A percentile compares a stretch with the other conserved stretches of the same genome.
These are phyloP conservation scores for Alectura lathami DNA, from an alignment of 2,113 vertebrate genomes.

Conservation along the genomic window DNA sequence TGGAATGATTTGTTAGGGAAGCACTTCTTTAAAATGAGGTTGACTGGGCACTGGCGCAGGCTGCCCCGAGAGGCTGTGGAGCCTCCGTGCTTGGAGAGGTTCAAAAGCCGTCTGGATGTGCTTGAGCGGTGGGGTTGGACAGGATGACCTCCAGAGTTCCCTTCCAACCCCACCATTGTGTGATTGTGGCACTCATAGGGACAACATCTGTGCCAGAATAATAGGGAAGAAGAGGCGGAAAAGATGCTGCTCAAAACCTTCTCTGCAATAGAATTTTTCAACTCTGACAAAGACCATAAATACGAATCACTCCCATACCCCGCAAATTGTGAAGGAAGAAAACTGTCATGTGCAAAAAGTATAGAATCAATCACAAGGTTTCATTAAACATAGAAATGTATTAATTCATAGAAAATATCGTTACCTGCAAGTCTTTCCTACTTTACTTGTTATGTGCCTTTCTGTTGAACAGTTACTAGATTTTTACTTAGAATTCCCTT, in stretches of 20 bases:
- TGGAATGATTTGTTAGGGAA: not conserved
- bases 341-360: not conserved
- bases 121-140: not conserved
- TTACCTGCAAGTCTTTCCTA: not conserved
- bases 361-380: not conserved
- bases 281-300: not conserved
- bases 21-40: not conserved
- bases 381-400: not conserved
- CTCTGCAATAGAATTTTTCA: not conserved
- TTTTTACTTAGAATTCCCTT: not conserved
- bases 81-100: not conserved
- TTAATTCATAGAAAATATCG: not conserved
- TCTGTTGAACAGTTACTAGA: not conserved
- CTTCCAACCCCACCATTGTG: not conserved
- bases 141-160: not conserved
- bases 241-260: not conserved
- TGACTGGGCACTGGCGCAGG: not conserved
- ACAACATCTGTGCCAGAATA: not conserved
- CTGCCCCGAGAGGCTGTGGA: not conserved
- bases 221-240: not conserved
- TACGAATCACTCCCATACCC: not conserved
- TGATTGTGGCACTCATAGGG: not conserved
- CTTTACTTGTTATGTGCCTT: not conserved
- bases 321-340: not conserved
- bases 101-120: not conserved